Conservation (phyloP, 2,888 invertebrate species). For the Heteropelma amictum region DNA sequence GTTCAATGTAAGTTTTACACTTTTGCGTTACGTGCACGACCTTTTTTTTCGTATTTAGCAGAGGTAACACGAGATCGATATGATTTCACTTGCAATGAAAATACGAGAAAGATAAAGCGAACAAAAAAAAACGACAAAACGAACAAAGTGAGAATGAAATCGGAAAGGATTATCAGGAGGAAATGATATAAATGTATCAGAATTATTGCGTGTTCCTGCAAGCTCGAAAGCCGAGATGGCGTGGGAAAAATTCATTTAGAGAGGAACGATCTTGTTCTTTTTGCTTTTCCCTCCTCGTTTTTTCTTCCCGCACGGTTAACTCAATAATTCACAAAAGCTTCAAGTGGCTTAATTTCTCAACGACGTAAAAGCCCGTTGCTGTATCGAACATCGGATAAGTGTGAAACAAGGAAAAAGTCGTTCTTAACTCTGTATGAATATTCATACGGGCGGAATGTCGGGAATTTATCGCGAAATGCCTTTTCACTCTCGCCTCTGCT, state of each 20-base stretch:
- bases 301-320: slow-evolving; percentile 10
- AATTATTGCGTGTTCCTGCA: slow-evolving; percentile 36
- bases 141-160: slow-evolving; percentile 25
- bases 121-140: neutral
- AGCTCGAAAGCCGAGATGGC: slow-evolving; percentile 44
- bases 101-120: neutral
- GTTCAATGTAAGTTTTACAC: slow-evolving; percentile 73
- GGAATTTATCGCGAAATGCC: slow-evolving; percentile 32
- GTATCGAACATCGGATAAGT: slow-evolving; percentile 18
- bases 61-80: neutral
- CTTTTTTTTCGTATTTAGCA: neutral
- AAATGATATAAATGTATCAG: slow-evolving; percentile 48
- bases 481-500: neutral
- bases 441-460: slow-evolving; percentile 43
- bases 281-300: slow-evolving; percentile 18
- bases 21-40: neutral
- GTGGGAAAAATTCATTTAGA: slow-evolving; percentile 46
- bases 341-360: slow-evolving; percentile 37
- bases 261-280: no score
- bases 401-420: slow-evolving; percentile 17
- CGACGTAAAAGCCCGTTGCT: slow-evolving; percentile 15
- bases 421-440: slow-evolving; percentile 49
- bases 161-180: slow-evolving; percentile 18
- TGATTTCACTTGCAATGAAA: neutral
- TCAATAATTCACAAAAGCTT: slow-evolving; percentile 28